Base-by-base conservation (phyloP, 2,888 invertebrate genomes). In the Drosophila recens region DNA sequence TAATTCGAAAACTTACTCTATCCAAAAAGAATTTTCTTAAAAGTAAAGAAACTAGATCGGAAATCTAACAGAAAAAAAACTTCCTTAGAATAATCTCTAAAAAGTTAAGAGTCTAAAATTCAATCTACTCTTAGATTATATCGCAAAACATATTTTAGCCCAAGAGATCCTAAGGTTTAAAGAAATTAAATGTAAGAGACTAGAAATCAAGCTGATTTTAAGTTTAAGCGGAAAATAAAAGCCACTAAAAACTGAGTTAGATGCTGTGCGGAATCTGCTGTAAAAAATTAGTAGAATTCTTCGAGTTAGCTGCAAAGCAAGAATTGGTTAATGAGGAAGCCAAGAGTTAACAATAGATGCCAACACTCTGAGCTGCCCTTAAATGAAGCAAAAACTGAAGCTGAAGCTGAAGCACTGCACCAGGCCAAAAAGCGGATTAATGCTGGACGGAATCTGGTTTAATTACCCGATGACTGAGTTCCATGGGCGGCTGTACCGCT, bases 381-480 rank as follows among this genome's bases (percentile, higher is more conserved):
- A 17, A 17, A 17, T 17, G 17, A 71, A 85, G 20, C 20, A 20
- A 20, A 20, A 20, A 68, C 64, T 33, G 45, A 70, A 82, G 85
- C 86, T 17, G 68, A 79, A 75, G 89, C 85, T 69, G 77, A 87
- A 89, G 85, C 82, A 82, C 85, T 78, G 67, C 87, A 87, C 85
- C 85, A 69, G 48, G 77, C 67, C 62, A 67, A 54, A 54, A 40
- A 23, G 20, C 34, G 43, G 54, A 5, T 78, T 76, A 90, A 30
- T 75, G 83, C 43, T 90, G 82, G 66, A 73, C 54, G 52, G 72
- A 30, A 27, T 80, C 80, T 38, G 49, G 52, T 72, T 77, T 74
- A 78, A 89, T 91, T 92, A 92, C 92, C 92, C 92, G 91, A 79
- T 91, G 91, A 79, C 90, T 92, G 91, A 94, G 93, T 93, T 94